Base-by-base conservation (phyloP, 2,888 invertebrate genomes). In the Cetonia aurata region DNA sequence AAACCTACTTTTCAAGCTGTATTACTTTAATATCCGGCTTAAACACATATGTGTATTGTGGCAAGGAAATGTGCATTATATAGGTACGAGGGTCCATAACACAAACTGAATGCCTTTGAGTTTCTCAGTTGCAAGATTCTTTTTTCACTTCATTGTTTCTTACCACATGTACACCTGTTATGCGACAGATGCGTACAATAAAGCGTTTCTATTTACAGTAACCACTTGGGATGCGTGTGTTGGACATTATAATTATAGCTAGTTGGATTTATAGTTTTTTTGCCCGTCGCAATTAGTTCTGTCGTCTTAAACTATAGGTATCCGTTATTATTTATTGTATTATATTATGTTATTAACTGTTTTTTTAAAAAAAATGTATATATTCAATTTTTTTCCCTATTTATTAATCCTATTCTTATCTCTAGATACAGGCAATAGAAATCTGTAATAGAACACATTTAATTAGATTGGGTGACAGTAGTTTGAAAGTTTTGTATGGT, bases 101-200 rank as follows among this genome's bases (percentile, higher is more conserved):
- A 48, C 13, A n/a, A 13, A 3, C 13, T 17, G 48, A 46, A 15
- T 48, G 17, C 48, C 13, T 48, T 4, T 4, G 3, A 6, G 13
- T 8, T 3, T 48, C 17, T 48, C 48, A 48, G 48, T 48, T 48
- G 17, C 17, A n/a, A 13, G 48, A 33, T 33, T 33, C 6, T 37
- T 37, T 37, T 57, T 41, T 57, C n/a, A 4, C 19, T 55, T 57
- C 17, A 42, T 57, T 57, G 57, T 57, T 15, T 57, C 41, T 33
- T 33, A 56, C 33, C 1, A 31, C 33, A 55, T 55, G 55, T 55
- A 42, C 57, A 57, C 57, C 57, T 57, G 57, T 57, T 57, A 57
- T 33, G 19, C n/a, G 57, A 42, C 57, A 57, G 57, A 42, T 57
- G 57, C 17, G 12, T 42, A 57, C 15, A 42, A 41, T 17, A 42